Evolutionary conservation across 2,113 vertebrate genomes (phyloP).

Genomic region (Synchiropus splendidus): DNA sequence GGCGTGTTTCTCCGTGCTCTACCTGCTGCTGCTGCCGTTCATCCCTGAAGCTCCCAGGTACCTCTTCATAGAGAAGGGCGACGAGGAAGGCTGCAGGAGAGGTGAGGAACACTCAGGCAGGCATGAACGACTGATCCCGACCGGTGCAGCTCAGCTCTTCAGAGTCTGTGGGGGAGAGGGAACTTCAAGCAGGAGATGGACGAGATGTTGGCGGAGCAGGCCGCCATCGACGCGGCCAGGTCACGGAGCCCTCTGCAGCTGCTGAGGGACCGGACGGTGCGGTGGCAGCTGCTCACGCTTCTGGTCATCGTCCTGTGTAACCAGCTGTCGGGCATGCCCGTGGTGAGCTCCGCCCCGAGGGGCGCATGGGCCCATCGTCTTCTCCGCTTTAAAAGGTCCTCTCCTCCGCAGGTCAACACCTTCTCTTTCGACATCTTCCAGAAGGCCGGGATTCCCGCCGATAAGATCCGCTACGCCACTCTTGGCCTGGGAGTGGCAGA

Average conservation of each 20-base stretch:
- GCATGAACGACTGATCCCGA: background rate
- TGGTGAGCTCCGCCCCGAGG: constrained; percentile 52
- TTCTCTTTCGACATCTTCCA: constrained; percentile 72
- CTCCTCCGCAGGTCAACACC: constrained; percentile 58
- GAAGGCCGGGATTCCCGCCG: constrained; percentile 58
- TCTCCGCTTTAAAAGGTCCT: background rate
- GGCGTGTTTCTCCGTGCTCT: constrained; percentile 42
- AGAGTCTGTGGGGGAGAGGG: constrained; percentile 63
- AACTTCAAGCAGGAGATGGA: constrained; percentile 65
- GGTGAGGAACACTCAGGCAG: constrained; percentile 31
- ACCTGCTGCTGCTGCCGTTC: constrained; percentile 49
- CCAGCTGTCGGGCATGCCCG: constrained; percentile 72
- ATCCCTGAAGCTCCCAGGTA: constrained; percentile 68
- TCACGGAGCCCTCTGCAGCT: constrained; percentile 59
- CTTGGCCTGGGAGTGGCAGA: constrained; percentile 66
- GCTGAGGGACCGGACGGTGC: constrained; percentile 46
- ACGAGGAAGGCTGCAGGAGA: constrained; percentile 48
- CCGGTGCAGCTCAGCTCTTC: constrained; percentile 56
- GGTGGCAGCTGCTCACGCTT: constrained; percentile 71
- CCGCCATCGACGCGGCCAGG: constrained; percentile 40
- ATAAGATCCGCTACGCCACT: constrained; percentile 68
- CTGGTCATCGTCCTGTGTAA: constrained; percentile 59
- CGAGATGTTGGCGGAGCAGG: constrained; percentile 74
- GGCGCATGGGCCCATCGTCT: no score
- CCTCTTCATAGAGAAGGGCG: constrained; percentile 62